These are phyloP conservation scores for Myotis findleyi DNA, from an alignment of 2,797 vertebrate species.

Conservation along the genomic window DNA sequence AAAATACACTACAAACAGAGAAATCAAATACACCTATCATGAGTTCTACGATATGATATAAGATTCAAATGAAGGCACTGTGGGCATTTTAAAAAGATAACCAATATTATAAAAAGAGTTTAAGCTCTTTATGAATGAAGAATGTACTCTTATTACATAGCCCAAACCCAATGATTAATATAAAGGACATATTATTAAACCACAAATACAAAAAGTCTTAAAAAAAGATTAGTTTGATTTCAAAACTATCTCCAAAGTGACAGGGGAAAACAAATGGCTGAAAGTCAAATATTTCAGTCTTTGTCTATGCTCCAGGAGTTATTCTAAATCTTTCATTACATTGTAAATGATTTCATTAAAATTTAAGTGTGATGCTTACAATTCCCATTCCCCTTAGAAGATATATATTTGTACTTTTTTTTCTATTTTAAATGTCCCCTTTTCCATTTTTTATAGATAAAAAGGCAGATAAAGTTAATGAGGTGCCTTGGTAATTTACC, in stretches of 20 bases:
- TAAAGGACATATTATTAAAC: constrained; percentile 21
- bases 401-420: background rate
- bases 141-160: constrained; percentile 12
- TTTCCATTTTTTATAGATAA: constrained; percentile 46
- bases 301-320: background rate
- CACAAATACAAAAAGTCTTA: background rate
- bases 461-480: constrained; percentile 13
- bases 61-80: constrained; percentile 39
- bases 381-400: background rate
- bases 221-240: constrained; percentile 47
- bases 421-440: background rate
- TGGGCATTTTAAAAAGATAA: constrained; percentile 10
- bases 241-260: constrained; percentile 36
- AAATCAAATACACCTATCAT: background rate
- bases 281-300: constrained; percentile 23
- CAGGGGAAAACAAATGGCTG: background rate
- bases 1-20: background rate
- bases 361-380: constrained; percentile 46
- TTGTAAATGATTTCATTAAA: constrained; percentile 23
- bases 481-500: background rate
- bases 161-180: background rate
- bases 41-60: background rate
- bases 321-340: constrained; percentile 13
- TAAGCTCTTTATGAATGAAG: constrained; percentile 30
- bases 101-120: background rate